These are phyloP conservation scores for Helarctos malayanus DNA, from an alignment of 2,797 vertebrate species.

Conservation along the genomic window DNA sequence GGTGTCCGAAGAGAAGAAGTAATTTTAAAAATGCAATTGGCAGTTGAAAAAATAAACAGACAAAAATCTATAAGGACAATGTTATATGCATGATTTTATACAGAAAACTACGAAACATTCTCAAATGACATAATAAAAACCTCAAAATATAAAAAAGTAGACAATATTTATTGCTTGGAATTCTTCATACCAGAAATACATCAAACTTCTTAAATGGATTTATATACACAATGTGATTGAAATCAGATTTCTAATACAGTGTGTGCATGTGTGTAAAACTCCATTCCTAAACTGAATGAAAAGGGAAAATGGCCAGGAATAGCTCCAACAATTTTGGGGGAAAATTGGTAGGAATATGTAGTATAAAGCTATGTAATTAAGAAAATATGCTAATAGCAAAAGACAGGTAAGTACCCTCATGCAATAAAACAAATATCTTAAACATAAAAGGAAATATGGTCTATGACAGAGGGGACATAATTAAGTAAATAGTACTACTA, in stretches of 20 bases:
- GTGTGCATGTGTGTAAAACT: background rate
- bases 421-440: background rate
- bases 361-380: background rate
- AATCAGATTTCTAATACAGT: background rate
- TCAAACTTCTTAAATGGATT: background rate
- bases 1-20: background rate
- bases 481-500: background rate
- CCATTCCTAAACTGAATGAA: background rate
- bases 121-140: background rate
- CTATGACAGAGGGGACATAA: background rate
- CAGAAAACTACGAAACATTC: constrained; percentile 24
- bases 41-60: background rate
- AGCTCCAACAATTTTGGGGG: background rate
- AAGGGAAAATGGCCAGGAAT: background rate
- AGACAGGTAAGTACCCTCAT: background rate
- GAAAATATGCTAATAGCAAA: background rate
- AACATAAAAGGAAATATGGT: background rate
- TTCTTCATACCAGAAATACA: constrained; percentile 7
- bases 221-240: background rate
- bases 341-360: background rate
- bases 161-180: background rate
- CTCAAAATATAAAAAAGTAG: background rate
- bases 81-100: background rate
- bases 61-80: background rate
- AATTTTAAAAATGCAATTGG: background rate